Base-by-base conservation (phyloP, 2,113 vertebrate species). In the Arvicanthis niloticus region DNA sequence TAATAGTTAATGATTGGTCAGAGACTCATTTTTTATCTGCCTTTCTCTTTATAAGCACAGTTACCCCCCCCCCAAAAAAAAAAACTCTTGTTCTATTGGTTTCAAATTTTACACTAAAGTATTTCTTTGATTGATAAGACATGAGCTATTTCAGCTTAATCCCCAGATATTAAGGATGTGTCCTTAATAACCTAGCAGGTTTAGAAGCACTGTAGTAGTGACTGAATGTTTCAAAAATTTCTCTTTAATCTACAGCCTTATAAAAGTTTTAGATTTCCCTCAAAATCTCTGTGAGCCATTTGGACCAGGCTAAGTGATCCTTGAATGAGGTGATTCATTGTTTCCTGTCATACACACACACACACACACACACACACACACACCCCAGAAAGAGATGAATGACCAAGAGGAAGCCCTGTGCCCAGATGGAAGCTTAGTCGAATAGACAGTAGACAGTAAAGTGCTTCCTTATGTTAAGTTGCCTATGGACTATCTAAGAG, bases 291-390 rank as follows among this genome's bases (percentile, higher is more conserved):
- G 72, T 76, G 73, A 92, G 34, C 67, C 7, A 0, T 95, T 96
- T 96, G 88, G 48, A 78, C 29, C 29, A 42, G 13, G 40, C 76
- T 53, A 72, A 98, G 95, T 92, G 87, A 85, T 91, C 93, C 78
- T 93, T 97, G 60, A 97, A 95, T 93, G 95, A 95, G 56, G 85
- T 94, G 93, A 98, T 96, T 98, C 76, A 87, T 94, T 62, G 62
- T 97, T 98, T 77, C 48, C 91, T 97, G 92, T 94, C 98, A 93
- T 93, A 67, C 76, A 98, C 75, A 56, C 42, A 87, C 62, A 80
- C 45, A 51, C 76, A 26, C 75, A 94, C 94, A 67, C 76, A 98
- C 75, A 78, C 91, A 85, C 93, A 51, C 48, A 31, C 76, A 78
- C 45, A 88, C 93, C 87, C 87, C 67, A 60, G 80, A 94, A 96